Evolutionary conservation across 30 jellyfish, hydroid and myxozoan genomes (phyloP).

Genomic region (Clytia hemisphaerica): DNA sequence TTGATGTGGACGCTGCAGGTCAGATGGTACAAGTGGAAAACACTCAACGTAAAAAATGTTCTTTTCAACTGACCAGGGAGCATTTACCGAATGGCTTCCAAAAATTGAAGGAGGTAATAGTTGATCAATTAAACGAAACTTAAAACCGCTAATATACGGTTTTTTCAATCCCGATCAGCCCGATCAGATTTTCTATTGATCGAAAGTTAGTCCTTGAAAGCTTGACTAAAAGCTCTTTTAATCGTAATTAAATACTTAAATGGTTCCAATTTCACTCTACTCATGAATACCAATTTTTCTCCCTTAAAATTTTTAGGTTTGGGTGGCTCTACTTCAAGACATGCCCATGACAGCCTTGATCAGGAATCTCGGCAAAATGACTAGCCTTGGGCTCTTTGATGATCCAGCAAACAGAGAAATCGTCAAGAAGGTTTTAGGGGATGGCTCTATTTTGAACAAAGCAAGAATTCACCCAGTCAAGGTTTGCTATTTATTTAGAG

Average conservation of each 20-base stretch:
- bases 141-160: too few relatives aligned
- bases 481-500: not conserved
- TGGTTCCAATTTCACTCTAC: too few relatives aligned
- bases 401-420: conserved; percentile 1
- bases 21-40: not conserved
- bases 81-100: conserved; percentile 44
- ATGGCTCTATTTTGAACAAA: conserved; percentile 28
- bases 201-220: too few relatives aligned
- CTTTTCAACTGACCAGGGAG: conserved; percentile 38
- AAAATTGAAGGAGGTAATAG: conserved; percentile 26
- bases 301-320: conserved; percentile 25
- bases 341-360: too few relatives aligned
- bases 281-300: too few relatives aligned
- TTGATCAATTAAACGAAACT: too few relatives aligned
- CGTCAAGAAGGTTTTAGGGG: conserved; percentile 26
- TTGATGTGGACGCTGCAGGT: not conserved
- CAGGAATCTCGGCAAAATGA: too few relatives aligned
- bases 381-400: too few relatives aligned
- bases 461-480: conserved; percentile 61
- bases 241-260: too few relatives aligned
- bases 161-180: too few relatives aligned
- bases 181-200: too few relatives aligned
- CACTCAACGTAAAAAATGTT: not conserved
- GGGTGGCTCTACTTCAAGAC: conserved; percentile 22
- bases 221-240: too few relatives aligned